Evolutionary conservation across 2,888 invertebrate species (phyloP), one percentile per base, ranked within the genome.

Genomic region (Strigamia crassipes): DNA sequence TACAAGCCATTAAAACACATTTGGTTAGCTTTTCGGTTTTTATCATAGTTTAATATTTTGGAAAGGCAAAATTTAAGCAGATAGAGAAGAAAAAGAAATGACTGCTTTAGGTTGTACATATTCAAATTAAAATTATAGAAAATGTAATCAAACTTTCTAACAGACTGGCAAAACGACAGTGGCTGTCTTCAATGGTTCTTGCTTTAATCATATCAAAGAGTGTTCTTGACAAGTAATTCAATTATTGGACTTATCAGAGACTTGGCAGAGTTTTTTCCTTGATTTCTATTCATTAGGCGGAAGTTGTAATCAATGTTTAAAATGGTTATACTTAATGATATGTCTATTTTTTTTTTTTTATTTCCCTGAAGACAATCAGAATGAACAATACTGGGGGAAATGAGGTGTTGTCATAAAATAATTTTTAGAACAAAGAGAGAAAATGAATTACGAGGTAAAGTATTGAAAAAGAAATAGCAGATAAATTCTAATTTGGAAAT

Each of bases 151-250:
- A 27, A 56, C 18, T 56, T 27, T 23, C 31, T 13, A 73, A 31
- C 15, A 73, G 27, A 31, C 73, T 73, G 13, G 31, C 27, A 23
- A 73, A 73, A 73, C 8, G 31, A 73, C 73, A 13, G 31, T 9
- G 73, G 27, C 27, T 73, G 73, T n/a, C 73, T 73, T 27, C 73
- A 73, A 73, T 73, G 13, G 73, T 27, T 15, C 73, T 31, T 73
- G 27, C 73, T 73, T 73, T 73, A 73, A 73, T 73, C 73, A 73
- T 73, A 31, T 73, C 73, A 73, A 27, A 8, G 13, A 73, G 73
- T 73, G 73, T 73, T 73, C 73, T 27, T 73, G 73, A 73, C 73
- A 73, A 27, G 73, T 73, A 73, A 73, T 31, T 73, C 73, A 73
- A 73, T 73, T 73, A 73, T 73, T 73, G 73, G 73, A 27, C 73